Evolutionary conservation across 2,888 invertebrate genomes (phyloP).

Genomic region (Cryptocheilus praepositus): DNA sequence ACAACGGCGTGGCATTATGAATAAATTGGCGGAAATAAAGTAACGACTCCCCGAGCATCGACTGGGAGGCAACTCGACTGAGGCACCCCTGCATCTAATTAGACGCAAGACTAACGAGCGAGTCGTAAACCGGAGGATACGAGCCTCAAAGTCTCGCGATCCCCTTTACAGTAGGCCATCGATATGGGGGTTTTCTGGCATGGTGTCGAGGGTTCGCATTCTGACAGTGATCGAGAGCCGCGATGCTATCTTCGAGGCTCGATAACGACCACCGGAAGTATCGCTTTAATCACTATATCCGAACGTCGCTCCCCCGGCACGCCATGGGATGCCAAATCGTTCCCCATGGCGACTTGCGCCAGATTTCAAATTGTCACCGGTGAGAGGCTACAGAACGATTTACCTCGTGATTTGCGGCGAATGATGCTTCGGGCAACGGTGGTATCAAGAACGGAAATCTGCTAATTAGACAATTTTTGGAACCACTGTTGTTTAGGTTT

Average conservation of each 20-base stretch:
- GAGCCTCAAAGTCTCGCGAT: conserved; percentile 15
- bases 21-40: no score
- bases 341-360: conserved; percentile 9
- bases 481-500: no score
- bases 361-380: no score
- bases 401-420: no score
- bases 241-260: conserved; percentile 65
- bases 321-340: conserved; percentile 18
- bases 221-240: conserved; percentile 69
- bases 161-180: conserved; percentile 36
- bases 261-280: conserved; percentile 70
- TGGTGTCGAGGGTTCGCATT: conserved; percentile 44
- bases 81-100: conserved; percentile 21
- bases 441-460: no score
- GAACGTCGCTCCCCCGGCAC: conserved; percentile 51
- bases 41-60: no score
- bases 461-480: no score
- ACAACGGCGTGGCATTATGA: no score
- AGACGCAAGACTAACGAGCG: conserved; percentile 13
- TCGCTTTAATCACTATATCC: conserved; percentile 72
- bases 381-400: no score
- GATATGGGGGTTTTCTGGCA: conserved; percentile 41
- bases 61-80: not conserved
- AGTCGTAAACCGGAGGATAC: conserved; percentile 21
- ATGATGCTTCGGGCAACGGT: no score